Evolutionary conservation across 2,113 vertebrate species (phyloP).

Genomic region (cattle (Bos taurus)): ARS-UCD2.0 NC_037355.1:6093001-6093500

Average conservation of each 20-base stretch:
- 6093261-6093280: background rate
- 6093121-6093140: conserved; percentile 3
- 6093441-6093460: background rate
- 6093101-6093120: background rate
- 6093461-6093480: background rate
- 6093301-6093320: background rate
- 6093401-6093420: background rate
- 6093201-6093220: background rate
- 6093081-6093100: background rate
- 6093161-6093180: conserved; percentile 22
- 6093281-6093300: background rate
- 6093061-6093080: background rate
- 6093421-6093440: background rate
- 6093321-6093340: conserved; percentile 1
- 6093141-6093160: background rate
- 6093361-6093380: background rate
- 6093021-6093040: background rate
- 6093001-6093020: background rate
- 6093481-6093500: background rate
- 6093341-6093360: background rate
- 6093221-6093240: background rate
- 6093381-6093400: background rate
- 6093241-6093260: background rate
- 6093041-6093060: background rate
- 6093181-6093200: conserved; percentile 43